A percentile compares a stretch with the other conserved stretches of the same genome.
These are phyloP conservation scores for Pithys albifrons DNA, from an alignment of 2,113 vertebrate species.

Conservation along the genomic window DNA sequence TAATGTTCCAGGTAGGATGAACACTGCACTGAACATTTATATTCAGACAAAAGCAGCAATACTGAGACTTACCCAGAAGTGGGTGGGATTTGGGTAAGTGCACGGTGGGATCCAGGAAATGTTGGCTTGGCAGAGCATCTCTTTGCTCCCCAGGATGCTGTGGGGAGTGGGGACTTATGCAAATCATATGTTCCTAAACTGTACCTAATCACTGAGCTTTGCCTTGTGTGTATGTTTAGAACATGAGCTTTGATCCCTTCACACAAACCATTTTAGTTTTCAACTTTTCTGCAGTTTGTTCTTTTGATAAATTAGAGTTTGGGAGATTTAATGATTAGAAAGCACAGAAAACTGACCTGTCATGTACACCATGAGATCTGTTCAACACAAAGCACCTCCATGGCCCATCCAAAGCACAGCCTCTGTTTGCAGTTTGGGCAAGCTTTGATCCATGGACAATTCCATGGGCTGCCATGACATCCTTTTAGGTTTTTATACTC, in stretches of 20 bases:
- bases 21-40: slow-evolving; percentile 11
- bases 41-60: slow-evolving; percentile 50
- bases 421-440: background rate
- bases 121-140: slow-evolving; percentile 56
- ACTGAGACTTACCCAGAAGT: slow-evolving; percentile 39
- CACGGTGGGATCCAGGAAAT: slow-evolving; percentile 4
- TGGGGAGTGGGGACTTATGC: slow-evolving; percentile 19
- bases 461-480: accelerated
- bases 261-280: background rate
- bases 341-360: background rate
- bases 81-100: slow-evolving; percentile 59
- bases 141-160: slow-evolving; percentile 44
- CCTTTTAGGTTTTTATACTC: accelerated
- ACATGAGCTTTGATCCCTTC: background rate
- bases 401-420: background rate
- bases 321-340: background rate
- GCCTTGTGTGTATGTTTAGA: background rate
- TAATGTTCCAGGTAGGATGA: slow-evolving; percentile 66
- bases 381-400: background rate
- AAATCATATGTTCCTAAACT: slow-evolving; percentile 18
- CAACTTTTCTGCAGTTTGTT: background rate
- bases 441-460: background rate
- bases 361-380: accelerated
- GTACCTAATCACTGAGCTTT: background rate
- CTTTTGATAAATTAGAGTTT: background rate